phyloP scores from a whole-genome alignment of 1,140 invertebrate genomes.

The Plutomurus gul region DNA sequence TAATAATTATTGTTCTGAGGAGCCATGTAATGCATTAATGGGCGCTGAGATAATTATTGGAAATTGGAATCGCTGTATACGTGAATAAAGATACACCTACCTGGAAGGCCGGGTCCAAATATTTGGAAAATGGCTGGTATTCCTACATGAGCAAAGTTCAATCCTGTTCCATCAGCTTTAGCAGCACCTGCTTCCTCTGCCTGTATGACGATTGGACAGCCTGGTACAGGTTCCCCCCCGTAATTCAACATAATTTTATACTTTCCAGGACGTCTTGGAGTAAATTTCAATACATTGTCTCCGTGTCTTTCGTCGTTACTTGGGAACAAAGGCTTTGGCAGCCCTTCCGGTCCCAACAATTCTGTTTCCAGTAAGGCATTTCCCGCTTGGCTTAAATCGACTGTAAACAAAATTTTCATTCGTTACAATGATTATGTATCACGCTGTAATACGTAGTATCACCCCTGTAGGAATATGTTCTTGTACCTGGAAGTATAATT shows the following conservation, averaged over 20 bases:
- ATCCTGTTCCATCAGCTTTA: conserved; percentile 61
- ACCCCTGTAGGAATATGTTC: too few species aligned
- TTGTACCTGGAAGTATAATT: conserved; percentile 78
- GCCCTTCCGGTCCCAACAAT: conserved; percentile 84
- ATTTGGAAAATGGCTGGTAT: conserved; percentile 57
- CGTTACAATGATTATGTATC: too few species aligned
- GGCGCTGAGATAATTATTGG: conserved; percentile 32
- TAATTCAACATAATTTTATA: conserved; percentile 88
- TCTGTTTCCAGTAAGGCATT: conserved; percentile 86
- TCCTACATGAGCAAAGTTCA: conserved; percentile 57
- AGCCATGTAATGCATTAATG: conserved; percentile 57
- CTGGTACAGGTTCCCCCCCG: conserved; percentile 71
- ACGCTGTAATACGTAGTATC: conserved; percentile 18
- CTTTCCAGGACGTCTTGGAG: conserved; percentile 83
- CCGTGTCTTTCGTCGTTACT: conserved; percentile 42
- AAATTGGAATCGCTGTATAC: conserved; percentile 59
- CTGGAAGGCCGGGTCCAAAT: conserved; percentile 62
- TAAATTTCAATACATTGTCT: conserved; percentile 72
- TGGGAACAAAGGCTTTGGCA: conserved; percentile 61
- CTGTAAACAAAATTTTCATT: conserved; percentile 61
- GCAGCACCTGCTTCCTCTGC: conserved; percentile 68
- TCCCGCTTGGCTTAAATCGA: conserved; percentile 84
- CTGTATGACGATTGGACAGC: conserved; percentile 51
- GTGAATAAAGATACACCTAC: too few species aligned
- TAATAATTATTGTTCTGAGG: too few species aligned